Evolutionary conservation across 2,797 vertebrate genomes (phyloP).

Genomic region (Falco concolor): DNA sequence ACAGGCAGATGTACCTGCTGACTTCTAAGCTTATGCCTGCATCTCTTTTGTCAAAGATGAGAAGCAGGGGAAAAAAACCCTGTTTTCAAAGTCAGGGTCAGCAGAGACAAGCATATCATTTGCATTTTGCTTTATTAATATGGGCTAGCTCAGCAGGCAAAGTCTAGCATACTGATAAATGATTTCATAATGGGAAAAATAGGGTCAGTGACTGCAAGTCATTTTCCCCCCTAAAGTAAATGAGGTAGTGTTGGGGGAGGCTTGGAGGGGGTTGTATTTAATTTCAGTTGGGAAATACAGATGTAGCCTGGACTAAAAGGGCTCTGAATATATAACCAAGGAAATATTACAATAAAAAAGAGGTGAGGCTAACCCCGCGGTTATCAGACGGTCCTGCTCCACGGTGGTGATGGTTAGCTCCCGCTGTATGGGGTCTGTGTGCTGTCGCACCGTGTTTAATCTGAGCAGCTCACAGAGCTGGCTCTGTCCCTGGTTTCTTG

Average conservation of each 20-base stretch:
- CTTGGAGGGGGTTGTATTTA: background rate
- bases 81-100: constrained; percentile 28
- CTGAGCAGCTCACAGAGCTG: background rate
- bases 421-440: background rate
- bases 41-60: background rate
- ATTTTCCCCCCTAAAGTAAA: background rate
- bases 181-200: background rate
- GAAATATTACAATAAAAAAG: background rate
- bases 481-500: background rate
- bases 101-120: background rate
- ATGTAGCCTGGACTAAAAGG: background rate
- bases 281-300: background rate
- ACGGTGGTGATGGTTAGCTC: background rate
- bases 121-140: constrained; percentile 30
- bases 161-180: background rate
- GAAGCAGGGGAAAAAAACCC: constrained; percentile 1
- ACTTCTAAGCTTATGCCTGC: background rate
- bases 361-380: background rate
- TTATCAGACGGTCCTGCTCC: background rate
- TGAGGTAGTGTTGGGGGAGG: background rate
- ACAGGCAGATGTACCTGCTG: background rate
- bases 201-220: background rate
- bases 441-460: background rate
- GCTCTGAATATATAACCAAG: background rate
- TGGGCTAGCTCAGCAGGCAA: background rate